Evolutionary conservation across 2,113 vertebrate genomes (phyloP).

Genomic region (Calyptommatus sinebrachiatus): DNA sequence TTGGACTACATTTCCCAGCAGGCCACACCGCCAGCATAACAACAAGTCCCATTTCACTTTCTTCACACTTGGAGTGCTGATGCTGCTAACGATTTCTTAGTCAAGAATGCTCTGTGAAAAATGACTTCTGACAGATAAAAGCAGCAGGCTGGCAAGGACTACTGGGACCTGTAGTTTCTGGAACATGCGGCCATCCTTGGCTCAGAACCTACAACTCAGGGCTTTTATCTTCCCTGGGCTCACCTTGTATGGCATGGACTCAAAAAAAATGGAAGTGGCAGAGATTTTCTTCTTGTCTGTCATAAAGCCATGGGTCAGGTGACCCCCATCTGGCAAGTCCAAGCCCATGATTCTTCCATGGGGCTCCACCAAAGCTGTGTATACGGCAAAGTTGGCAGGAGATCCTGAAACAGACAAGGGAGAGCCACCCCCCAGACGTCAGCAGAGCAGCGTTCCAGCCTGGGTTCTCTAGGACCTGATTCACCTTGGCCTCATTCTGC

Average conservation of each 20-base stretch:
- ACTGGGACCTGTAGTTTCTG: too few relatives aligned
- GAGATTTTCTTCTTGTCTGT: slow-evolving; percentile 97
- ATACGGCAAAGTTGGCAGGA: slow-evolving; percentile 93
- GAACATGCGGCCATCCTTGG: not conserved
- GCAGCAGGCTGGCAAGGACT: too few relatives aligned
- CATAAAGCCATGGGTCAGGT: slow-evolving; percentile 97
- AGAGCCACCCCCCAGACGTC: too few relatives aligned
- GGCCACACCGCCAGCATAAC: too few relatives aligned
- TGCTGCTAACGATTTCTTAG: too few relatives aligned
- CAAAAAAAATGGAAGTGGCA: slow-evolving; percentile 94
- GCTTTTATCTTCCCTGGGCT: fast-evolving
- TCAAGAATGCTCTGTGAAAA: not conserved
- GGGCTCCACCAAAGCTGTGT: slow-evolving; percentile 91
- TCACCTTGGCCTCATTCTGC: too few relatives aligned
- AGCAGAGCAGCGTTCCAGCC: too few relatives aligned
- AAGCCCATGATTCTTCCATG: slow-evolving; percentile 97
- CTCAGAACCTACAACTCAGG: not conserved
- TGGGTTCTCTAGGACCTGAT: not conserved
- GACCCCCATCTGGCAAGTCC: slow-evolving; percentile 93
- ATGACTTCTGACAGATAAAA: not conserved
- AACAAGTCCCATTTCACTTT: too few relatives aligned
- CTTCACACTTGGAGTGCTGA: too few relatives aligned
- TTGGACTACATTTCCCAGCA: too few relatives aligned
- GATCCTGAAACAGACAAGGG: slow-evolving; percentile 72
- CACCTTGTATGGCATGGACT: slow-evolving; percentile 99